Evolutionary conservation across 2,113 vertebrate genomes (phyloP).

Genomic region (Chascanopsetta lugubris): DNA sequence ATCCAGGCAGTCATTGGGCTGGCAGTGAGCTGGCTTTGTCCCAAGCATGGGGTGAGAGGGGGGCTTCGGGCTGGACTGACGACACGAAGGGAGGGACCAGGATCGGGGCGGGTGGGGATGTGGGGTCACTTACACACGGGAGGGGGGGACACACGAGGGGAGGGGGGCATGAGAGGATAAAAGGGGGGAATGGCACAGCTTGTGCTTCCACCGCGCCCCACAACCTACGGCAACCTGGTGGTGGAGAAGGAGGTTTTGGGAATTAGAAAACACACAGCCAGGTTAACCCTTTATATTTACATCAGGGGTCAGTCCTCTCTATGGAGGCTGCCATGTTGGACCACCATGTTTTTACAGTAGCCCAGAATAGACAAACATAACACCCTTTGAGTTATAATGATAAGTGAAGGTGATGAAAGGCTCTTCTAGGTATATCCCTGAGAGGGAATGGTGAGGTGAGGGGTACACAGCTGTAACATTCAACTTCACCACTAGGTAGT

Average conservation of each 20-base stretch:
- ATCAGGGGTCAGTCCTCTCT: too few relatives aligned
- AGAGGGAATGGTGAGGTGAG: too few relatives aligned
- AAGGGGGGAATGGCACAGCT: conserved; percentile 62
- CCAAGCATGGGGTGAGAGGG: conserved; percentile 82
- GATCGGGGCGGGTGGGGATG: conserved; percentile 56
- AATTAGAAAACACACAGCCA: not conserved
- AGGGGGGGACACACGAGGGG: conserved; percentile 68
- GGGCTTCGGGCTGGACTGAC: conserved; percentile 57
- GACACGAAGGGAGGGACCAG: conserved; percentile 53
- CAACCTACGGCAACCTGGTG: conserved; percentile 66
- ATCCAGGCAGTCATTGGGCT: conserved; percentile 96
- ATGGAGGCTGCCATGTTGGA: too few relatives aligned
- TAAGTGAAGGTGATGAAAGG: too few relatives aligned
- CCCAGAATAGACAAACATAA: too few relatives aligned
- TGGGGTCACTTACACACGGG: conserved; percentile 70
- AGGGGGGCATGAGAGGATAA: conserved; percentile 74
- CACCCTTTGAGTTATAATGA: too few relatives aligned
- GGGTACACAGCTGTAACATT: too few relatives aligned
- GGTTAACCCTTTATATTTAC: too few relatives aligned
- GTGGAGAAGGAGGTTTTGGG: not conserved
- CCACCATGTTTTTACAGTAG: too few relatives aligned
- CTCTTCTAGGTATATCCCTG: too few relatives aligned
- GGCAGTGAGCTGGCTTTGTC: conserved; percentile 79
- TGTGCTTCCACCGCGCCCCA: conserved; percentile 64
- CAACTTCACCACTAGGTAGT: too few relatives aligned